Evolutionary conservation across 2,888 invertebrate genomes (phyloP), one percentile per base, ranked within the genome.

Genomic region (Nebria salina): DNA sequence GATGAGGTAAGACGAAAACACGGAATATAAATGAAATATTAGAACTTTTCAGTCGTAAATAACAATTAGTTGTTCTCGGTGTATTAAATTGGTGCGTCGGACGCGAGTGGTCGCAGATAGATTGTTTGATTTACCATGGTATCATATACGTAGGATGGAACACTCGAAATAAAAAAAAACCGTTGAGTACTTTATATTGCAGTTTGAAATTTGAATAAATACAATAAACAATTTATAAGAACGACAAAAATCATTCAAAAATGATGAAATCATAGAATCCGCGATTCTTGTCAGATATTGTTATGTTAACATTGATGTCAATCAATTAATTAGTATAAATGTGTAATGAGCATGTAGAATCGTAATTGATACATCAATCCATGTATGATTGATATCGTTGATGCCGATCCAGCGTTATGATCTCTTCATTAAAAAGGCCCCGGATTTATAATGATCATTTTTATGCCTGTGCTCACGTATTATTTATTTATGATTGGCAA

Each of bases 11-110:
- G 68, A 25, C 65, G 43, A 70, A 77, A 77, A 72, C 77, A 70
- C 64, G 77, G 77, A 77, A 77, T 77, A 77, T 77, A 77, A 77
- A 77, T 77, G 77, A 77, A 77, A 77, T 77, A 77, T 77, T 77
- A 77, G 77, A 72, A 6, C 15, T 41, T 9, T 15, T 8, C 13
- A n/a, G 26, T 77, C 77, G 26, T 77, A 77, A 77, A 77, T 77
- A 72, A 77, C 77, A 77, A 77, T 77, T 77, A 77, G 72, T 72
- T 66, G 65, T 34, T 76, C 66, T 25, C 20, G 34, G 65, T 34
- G 5, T 76, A 76, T 76, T 76, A 76, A 76, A 76, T 76, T 65
- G 76, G 76, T 76, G 76, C 76, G 76, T 65, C 54, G 64, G 77
- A 1, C 64, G 34, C 65, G 68, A 20, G 70, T 65, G 77, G 66